phyloP scores from a whole-genome alignment of 2,797 vertebrate species.

The Telmatherina bonti region DNA sequence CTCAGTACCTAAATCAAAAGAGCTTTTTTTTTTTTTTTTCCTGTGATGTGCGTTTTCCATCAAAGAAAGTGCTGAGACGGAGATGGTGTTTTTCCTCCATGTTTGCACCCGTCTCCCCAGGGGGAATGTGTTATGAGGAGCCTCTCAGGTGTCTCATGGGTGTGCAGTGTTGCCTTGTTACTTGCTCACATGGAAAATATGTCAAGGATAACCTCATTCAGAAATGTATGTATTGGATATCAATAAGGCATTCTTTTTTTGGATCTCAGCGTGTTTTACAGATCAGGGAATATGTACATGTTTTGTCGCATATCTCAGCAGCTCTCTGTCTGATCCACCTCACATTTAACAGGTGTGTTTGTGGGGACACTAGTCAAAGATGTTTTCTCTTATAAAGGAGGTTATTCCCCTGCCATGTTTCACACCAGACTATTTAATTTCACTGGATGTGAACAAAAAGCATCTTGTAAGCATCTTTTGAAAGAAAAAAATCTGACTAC shows the following conservation, averaged over 20 bases:
- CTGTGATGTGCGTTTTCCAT: slow-evolving; percentile 56
- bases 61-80: slow-evolving; percentile 50
- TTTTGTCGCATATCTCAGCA: neutral
- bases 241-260: neutral
- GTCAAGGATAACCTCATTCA: neutral
- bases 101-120: slow-evolving; percentile 26
- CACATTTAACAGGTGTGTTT: neutral
- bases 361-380: neutral
- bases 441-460: neutral
- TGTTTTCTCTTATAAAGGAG: neutral
- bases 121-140: slow-evolving; percentile 8
- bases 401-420: neutral
- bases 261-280: neutral
- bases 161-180: neutral
- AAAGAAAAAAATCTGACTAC: neutral
- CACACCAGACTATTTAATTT: neutral
- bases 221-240: neutral
- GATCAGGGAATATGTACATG: neutral
- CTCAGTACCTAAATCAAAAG: slow-evolving; percentile 29
- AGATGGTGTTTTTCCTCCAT: slow-evolving; percentile 24
- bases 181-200: neutral
- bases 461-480: neutral
- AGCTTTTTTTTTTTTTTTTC: slow-evolving; percentile 56
- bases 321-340: neutral
- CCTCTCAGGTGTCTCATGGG: slow-evolving; percentile 18